These are phyloP conservation scores for Tachina lurida DNA, from an alignment of 2,888 invertebrate genomes.

Conservation along the genomic window DNA sequence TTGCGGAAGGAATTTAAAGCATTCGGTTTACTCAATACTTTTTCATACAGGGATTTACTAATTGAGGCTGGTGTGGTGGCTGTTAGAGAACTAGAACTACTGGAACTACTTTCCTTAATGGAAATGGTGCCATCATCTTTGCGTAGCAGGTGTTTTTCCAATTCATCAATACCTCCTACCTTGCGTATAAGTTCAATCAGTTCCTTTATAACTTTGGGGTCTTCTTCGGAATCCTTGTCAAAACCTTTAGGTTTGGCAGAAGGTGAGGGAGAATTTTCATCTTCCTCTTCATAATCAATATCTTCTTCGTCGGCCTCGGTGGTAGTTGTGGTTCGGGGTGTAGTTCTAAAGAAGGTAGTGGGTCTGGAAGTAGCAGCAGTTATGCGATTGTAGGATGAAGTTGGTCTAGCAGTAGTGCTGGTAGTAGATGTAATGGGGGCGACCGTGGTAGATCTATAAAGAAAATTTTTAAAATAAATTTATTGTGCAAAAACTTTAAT, in stretches of 20 bases:
- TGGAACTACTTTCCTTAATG: slow-evolving; percentile 80
- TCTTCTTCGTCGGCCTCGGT: slow-evolving; percentile 83
- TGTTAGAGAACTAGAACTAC: slow-evolving; percentile 76
- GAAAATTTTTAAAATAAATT: background rate
- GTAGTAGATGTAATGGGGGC: slow-evolving; percentile 84
- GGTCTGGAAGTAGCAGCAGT: slow-evolving; percentile 83
- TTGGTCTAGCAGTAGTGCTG: slow-evolving; percentile 80
- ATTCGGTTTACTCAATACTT: slow-evolving; percentile 85
- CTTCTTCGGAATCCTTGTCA: slow-evolving; percentile 81
- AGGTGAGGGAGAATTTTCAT: slow-evolving; percentile 58
- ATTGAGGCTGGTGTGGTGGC: slow-evolving; percentile 86
- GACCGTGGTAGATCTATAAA: slow-evolving; percentile 83
- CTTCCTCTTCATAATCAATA: slow-evolving; percentile 82
- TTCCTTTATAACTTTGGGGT: slow-evolving; percentile 89
- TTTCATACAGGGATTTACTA: slow-evolving; percentile 90
- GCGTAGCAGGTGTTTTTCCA: slow-evolving; percentile 89
- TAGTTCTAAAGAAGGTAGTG: slow-evolving; percentile 77
- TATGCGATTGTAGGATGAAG: slow-evolving; percentile 83
- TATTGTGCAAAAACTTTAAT: too few relatives aligned
- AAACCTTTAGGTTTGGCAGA: slow-evolving; percentile 56
- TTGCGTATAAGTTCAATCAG: slow-evolving; percentile 92
- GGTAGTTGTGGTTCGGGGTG: slow-evolving; percentile 83
- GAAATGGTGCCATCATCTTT: slow-evolving; percentile 84
- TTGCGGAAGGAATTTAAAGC: slow-evolving; percentile 79
- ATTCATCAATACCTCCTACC: slow-evolving; percentile 93